Evolutionary conservation across 1,140 invertebrate genomes (phyloP).

Genomic region (Thalassaphorura encarpata): DNA sequence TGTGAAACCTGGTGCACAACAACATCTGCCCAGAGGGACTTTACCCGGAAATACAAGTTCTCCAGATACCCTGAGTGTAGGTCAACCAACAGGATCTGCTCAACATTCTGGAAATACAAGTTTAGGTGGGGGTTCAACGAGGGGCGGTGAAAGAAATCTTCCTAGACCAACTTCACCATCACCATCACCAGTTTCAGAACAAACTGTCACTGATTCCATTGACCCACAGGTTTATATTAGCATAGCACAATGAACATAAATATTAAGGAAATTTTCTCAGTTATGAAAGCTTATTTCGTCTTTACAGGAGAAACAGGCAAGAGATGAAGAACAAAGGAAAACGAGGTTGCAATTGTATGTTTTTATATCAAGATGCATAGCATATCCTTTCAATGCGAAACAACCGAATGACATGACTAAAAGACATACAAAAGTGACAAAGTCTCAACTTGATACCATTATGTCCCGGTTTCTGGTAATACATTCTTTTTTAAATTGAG

Average conservation of each 20-base stretch:
- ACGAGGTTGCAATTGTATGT: conserved; percentile 92
- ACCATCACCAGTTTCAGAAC: conserved; percentile 67
- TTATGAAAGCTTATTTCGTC: background rate
- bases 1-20: conserved; percentile 15
- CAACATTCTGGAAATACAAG: background rate
- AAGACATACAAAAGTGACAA: conserved; percentile 84
- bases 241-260: background rate
- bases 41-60: conserved; percentile 19
- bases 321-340: conserved; percentile 87
- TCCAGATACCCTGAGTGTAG: conserved; percentile 21
- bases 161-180: conserved; percentile 70
- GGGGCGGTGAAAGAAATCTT: conserved; percentile 47
- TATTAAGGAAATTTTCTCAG: background rate
- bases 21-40: conserved; percentile 9
- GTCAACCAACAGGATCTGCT: too few relatives aligned
- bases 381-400: conserved; percentile 99
- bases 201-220: conserved; percentile 43
- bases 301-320: conserved; percentile 64
- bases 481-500: background rate
- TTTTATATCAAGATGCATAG: conserved; percentile 94
- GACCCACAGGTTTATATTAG: conserved; percentile 30
- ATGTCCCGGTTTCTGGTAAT: conserved; percentile 83
- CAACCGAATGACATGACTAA: conserved; percentile 96
- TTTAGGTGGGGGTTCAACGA: conserved; percentile 33
- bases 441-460: conserved; percentile 90